Evolutionary conservation across 2,888 invertebrate genomes (phyloP), one percentile per base, ranked within the genome.

Genomic region (Meteorus cinctellus): DNA sequence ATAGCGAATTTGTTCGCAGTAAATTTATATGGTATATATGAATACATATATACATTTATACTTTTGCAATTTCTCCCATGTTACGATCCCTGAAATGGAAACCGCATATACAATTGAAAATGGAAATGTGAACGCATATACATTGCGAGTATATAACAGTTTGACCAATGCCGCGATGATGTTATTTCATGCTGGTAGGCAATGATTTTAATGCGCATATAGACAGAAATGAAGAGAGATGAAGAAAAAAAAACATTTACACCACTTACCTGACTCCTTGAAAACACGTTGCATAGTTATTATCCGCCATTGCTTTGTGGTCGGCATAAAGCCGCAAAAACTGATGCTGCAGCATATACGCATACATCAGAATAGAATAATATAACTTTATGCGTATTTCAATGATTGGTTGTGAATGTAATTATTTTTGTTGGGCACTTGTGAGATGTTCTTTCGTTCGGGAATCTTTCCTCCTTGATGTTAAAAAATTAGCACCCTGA

Each of bases 261-360:
- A 70, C 69, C 41, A 69, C 73, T 60, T 70, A 75, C 75, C 75
- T 70, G 75, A 75, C 75, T 75, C 51, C 75, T 75, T 59, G 59
- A 65, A 70, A 75, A 62, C 0, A 19, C 55, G 65, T 63, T 75
- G 63, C 65, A 48, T 70, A 75, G 75, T 75, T 70, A 75, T 75
- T 75, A 75, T 75, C 70, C 75, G 70, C 70, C 75, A 75, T 75
- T 75, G 66, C 70, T 70, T 65, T 75, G 75, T 75, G 75, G 75
- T 75, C 69, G 65, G 41, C 36, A 55, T 65, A 55, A 55, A 75
- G 75, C 75, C 75, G 65, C 75, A 70, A 70, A 72, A 63, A 75
- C 70, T 65, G 36, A 62, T 62, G 55, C 69, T 55, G 29, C 55
- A 51, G 31, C 36, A 36, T 55, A 70, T 34, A 34, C 59, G 36